phyloP scores from a whole-genome alignment of 2,797 vertebrate genomes.

The Nannoperca australis region DNA sequence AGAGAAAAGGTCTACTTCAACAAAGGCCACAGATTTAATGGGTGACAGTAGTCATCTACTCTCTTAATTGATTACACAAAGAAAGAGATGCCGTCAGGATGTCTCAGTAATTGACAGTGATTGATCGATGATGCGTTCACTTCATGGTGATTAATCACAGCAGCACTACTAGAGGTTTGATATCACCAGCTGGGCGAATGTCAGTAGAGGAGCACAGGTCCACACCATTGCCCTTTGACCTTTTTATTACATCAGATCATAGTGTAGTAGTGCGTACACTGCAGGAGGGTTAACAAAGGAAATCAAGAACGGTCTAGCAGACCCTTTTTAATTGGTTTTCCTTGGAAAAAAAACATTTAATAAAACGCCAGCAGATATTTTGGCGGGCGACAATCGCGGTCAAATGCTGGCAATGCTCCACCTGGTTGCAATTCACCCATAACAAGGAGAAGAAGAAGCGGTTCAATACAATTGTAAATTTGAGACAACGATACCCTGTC shows the following conservation, averaged over 20 bases:
- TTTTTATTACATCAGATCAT: not conserved
- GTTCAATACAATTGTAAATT: no score
- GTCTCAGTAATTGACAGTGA: conserved; percentile 21
- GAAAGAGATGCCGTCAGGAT: conserved; percentile 17
- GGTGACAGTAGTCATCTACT: not conserved
- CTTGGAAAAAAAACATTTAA: no score
- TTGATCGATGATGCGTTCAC: conserved; percentile 23
- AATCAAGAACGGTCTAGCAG: not conserved
- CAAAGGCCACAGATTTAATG: conserved; percentile 12
- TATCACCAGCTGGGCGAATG: not conserved
- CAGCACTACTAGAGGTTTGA: conserved; percentile 5
- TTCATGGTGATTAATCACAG: conserved; percentile 12
- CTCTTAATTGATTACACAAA: conserved; percentile 21
- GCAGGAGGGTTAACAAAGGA: conserved; percentile 5
- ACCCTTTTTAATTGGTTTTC: conserved; percentile 23
- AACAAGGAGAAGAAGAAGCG: no score
- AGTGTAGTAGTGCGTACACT: not conserved
- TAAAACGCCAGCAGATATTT: no score
- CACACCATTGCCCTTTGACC: not conserved
- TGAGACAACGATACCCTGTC: no score
- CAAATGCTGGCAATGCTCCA: no score
- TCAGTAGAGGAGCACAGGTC: not conserved
- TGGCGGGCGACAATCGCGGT: no score
- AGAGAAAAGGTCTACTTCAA: conserved; percentile 1
- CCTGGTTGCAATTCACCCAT: no score